Evolutionary conservation across 2,113 vertebrate species (phyloP), one percentile per base, ranked within the genome.

Genomic region (Grallaria varia): DNA sequence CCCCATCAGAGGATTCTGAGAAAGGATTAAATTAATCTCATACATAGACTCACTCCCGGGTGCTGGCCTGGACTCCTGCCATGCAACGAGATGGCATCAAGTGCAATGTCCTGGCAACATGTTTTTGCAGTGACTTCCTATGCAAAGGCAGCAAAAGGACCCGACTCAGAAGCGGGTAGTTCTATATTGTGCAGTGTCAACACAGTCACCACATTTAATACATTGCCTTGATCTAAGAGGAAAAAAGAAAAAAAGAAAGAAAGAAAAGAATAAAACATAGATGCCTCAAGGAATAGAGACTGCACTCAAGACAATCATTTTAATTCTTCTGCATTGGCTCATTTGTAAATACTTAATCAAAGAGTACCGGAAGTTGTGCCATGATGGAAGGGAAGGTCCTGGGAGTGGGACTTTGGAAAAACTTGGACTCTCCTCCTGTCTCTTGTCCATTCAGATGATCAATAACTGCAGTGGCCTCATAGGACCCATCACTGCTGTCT

Each of bases 11-110:
- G 85, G 86, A 67, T 93, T 96, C 87, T 69, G 93, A 97, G 92
- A 94, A 85, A 93, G 97, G 97, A 97, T 98, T 97, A 97, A 96
- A 96, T 95, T 97, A 97, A 97, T 97, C 97, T 97, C 44, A 93
- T 88, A 93, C 94, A 96, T 45, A 15, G 95, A 92, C 97, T 97
- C 63, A 1, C 95, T 97, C 94, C 94, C 13, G 95, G 97, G 90
- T 91, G 82, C 97, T 93, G 89, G 96, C 90, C 96, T 97, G 97
- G 92, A 93, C 93, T 96, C 77, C 91, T 91, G 92, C 96, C 93
- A 91, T 27, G 77, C 84, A 90, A 73, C 3, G 7, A 87, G 82
- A 94, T 49, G 90, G 77, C 39, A 75, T 55, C 20, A 80, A 97
- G 96, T 64, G 68, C 89, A 82, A 89, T 14, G 88, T 95, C 96